Conservation (phyloP, 2,797 vertebrate genomes). For the Channallabes apus region DNA sequence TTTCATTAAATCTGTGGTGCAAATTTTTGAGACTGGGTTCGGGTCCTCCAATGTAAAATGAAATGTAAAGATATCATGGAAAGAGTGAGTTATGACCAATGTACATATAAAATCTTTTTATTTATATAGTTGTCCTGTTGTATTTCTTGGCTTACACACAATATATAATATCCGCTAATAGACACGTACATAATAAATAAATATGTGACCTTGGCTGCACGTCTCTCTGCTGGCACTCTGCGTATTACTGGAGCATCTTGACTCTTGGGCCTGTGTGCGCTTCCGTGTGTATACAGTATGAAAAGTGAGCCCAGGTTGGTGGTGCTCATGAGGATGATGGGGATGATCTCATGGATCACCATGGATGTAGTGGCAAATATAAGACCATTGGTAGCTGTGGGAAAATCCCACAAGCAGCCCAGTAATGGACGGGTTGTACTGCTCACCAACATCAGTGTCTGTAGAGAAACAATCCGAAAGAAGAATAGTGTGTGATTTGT, state of each 20-base stretch:
- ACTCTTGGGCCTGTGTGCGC: constrained; percentile 31
- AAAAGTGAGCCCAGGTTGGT: constrained; percentile 77
- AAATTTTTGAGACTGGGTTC: too few species aligned
- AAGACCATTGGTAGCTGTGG: constrained; percentile 66
- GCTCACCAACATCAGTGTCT: constrained; percentile 79
- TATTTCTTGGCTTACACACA: too few species aligned
- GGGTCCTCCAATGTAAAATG: too few species aligned
- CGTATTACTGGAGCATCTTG: constrained; percentile 60
- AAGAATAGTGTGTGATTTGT: background rate
- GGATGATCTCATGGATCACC: constrained; percentile 77
- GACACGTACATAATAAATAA: background rate
- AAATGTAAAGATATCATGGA: too few species aligned
- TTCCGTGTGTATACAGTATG: constrained; percentile 71
- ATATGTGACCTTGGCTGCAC: constrained; percentile 75
- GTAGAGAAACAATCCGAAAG: constrained; percentile 14
- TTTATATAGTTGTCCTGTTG: too few species aligned
- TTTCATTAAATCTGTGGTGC: too few species aligned
- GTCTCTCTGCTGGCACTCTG: constrained; percentile 74
- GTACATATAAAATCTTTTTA: too few species aligned
- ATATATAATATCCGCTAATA: background rate
- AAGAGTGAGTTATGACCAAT: too few species aligned
- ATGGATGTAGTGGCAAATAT: constrained; percentile 76
- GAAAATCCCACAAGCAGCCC: constrained; percentile 81
- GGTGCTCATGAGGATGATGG: constrained; percentile 75
- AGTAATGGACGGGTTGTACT: constrained; percentile 78